These are phyloP conservation scores for Hirtodrosophila confusa DNA, from an alignment of 2,888 invertebrate genomes.

Conservation along the genomic window DNA sequence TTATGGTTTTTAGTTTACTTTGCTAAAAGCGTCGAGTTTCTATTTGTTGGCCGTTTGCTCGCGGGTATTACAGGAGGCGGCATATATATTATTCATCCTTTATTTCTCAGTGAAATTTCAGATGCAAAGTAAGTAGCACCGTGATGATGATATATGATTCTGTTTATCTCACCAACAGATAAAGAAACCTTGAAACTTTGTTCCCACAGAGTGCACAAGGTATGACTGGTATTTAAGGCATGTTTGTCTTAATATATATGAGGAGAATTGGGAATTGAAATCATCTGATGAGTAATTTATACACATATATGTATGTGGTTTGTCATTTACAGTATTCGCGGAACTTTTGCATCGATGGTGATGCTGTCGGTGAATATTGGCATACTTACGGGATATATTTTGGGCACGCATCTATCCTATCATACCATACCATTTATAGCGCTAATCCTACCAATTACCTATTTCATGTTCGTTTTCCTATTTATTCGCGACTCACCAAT, in stretches of 20 bases:
- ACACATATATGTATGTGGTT: too few relatives aligned
- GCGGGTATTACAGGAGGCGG: constrained; percentile 73
- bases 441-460: constrained; percentile 67
- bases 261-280: too few relatives aligned
- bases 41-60: constrained; percentile 66
- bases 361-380: constrained; percentile 80
- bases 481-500: constrained; percentile 81
- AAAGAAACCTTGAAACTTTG: too few relatives aligned
- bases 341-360: constrained; percentile 78
- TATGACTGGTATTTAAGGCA: too few relatives aligned
- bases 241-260: too few relatives aligned
- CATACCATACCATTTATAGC: constrained; percentile 69
- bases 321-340: constrained; percentile 75
- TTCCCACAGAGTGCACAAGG: too few relatives aligned
- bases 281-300: too few relatives aligned
- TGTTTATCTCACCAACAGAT: too few relatives aligned
- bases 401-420: constrained; percentile 74
- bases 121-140: constrained; percentile 64
- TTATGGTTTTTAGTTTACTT: constrained; percentile 67
- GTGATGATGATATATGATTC: neutral
- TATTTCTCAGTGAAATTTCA: constrained; percentile 72
- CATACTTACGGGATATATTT: constrained; percentile 75
- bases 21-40: constrained; percentile 55
- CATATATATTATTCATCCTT: constrained; percentile 71
- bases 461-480: constrained; percentile 53